phyloP scores from a whole-genome alignment of 2,888 invertebrate genomes.

The Euproctis similis region DNA sequence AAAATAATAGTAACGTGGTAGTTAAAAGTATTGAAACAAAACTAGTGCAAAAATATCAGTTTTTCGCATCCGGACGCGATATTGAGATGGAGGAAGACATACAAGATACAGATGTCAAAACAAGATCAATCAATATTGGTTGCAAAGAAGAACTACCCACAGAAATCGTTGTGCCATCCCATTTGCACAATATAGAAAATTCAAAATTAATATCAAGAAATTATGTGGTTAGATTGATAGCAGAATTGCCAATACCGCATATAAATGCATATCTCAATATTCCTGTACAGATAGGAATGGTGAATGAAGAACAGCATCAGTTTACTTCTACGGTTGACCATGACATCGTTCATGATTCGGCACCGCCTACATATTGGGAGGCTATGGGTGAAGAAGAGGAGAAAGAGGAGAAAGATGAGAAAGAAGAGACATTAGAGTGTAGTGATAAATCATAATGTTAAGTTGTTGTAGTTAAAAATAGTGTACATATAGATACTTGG shows the following conservation, averaged over 20 bases:
- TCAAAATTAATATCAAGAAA: conserved; percentile 27
- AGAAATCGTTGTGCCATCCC: conserved; percentile 4
- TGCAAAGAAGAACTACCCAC: conserved; percentile 22
- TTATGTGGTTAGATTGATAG: conserved; percentile 27
- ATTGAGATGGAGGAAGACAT: conserved; percentile 13
- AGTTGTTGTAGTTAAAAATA: too few relatives aligned
- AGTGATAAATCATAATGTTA: too few relatives aligned
- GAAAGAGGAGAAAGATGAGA: too few relatives aligned
- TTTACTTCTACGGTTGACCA: neutral
- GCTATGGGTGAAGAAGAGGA: conserved; percentile 20
- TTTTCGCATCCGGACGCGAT: conserved; percentile 13
- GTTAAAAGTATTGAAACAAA: conserved; percentile 27
- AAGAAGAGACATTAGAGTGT: too few relatives aligned
- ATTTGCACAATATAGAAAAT: conserved; percentile 21
- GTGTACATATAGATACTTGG: too few relatives aligned
- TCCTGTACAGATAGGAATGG: conserved; percentile 27
- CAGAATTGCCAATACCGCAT: conserved; percentile 28
- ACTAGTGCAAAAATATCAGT: conserved; percentile 23
- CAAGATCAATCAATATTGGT: conserved; percentile 14
- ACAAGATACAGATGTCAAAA: conserved; percentile 22
- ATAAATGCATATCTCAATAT: conserved; percentile 23
- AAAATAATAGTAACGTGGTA: conserved; percentile 25
- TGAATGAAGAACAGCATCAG: neutral
- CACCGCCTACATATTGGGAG: conserved; percentile 32
- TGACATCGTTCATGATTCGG: conserved; percentile 4